These are phyloP conservation scores for Fulmarus glacialis DNA, from an alignment of 2,113 vertebrate species.

Conservation along the genomic window DNA sequence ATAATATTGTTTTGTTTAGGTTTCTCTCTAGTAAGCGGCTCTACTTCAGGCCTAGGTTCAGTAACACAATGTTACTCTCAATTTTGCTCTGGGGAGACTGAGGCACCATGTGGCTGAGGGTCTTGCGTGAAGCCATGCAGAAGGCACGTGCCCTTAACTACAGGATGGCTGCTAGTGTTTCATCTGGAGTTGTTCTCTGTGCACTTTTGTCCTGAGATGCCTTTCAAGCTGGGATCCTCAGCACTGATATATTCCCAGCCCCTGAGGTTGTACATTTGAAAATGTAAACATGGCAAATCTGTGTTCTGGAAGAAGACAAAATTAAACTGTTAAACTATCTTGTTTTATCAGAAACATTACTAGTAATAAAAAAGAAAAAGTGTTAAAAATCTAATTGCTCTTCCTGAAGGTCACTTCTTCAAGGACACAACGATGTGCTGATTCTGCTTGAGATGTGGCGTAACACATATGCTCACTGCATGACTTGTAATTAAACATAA, in stretches of 20 bases:
- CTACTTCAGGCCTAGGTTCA: background rate
- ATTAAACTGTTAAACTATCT: background rate
- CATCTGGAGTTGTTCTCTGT: background rate
- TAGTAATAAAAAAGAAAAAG: background rate
- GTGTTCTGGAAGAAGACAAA: background rate
- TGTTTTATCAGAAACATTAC: background rate
- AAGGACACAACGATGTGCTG: rapidly evolving
- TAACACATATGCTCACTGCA: background rate
- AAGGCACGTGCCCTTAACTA: background rate
- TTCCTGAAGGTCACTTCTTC: background rate
- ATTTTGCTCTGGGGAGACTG: background rate
- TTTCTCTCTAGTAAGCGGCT: background rate
- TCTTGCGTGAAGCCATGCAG: background rate
- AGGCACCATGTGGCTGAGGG: background rate
- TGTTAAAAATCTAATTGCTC: background rate
- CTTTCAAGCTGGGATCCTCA: background rate
- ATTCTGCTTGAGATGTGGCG: background rate
- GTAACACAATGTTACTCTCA: background rate
- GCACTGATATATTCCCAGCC: background rate
- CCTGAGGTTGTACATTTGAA: background rate
- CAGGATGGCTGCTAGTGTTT: background rate
- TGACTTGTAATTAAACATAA: background rate
- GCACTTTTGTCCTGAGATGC: background rate
- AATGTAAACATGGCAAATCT: background rate
- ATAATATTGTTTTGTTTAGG: background rate